These are phyloP conservation scores for Ips typographus DNA, from an alignment of 1,140 invertebrate genomes.

Conservation along the genomic window DNA sequence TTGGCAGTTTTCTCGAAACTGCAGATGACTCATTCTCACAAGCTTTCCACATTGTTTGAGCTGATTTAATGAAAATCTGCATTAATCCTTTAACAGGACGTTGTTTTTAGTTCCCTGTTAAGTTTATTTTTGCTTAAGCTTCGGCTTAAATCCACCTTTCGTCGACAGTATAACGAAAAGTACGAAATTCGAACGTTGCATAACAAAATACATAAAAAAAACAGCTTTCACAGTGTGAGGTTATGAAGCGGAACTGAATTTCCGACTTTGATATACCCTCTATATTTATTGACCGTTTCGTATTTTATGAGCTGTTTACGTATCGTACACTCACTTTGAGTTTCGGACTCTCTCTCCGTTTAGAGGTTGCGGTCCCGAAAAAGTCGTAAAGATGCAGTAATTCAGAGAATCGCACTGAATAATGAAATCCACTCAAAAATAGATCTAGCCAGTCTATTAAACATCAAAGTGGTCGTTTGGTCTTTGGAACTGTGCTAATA, in stretches of 20 bases:
- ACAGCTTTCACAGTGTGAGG: conserved; percentile 4
- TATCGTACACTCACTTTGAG: conserved; percentile 28
- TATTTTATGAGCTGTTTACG: conserved; percentile 30
- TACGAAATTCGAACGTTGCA: background rate
- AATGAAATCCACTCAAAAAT: conserved; percentile 34
- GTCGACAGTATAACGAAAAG: background rate
- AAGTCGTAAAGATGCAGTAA: conserved; percentile 28
- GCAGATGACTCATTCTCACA: conserved; percentile 22
- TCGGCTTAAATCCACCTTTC: conserved; percentile 2
- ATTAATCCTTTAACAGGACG: conserved; percentile 20
- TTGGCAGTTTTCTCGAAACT: conserved; percentile 2
- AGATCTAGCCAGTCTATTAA: conserved; percentile 33
- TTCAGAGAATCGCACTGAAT: conserved; percentile 28
- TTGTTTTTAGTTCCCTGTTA: conserved; percentile 17
- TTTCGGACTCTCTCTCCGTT: conserved; percentile 18
- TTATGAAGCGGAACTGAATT: conserved; percentile 27
- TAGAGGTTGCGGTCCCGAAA: conserved; percentile 27
- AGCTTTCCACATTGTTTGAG: conserved; percentile 5
- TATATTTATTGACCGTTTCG: conserved; percentile 28
- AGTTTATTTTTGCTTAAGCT: conserved; percentile 8
- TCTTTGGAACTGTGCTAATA: background rate
- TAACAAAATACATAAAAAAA: background rate
- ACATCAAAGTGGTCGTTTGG: conserved; percentile 21
- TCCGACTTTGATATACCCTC: conserved; percentile 28
- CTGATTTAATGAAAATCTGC: conserved; percentile 23